Conservation (phyloP, 1,140 invertebrate genomes). For the Dreissena polymorpha region DNA sequence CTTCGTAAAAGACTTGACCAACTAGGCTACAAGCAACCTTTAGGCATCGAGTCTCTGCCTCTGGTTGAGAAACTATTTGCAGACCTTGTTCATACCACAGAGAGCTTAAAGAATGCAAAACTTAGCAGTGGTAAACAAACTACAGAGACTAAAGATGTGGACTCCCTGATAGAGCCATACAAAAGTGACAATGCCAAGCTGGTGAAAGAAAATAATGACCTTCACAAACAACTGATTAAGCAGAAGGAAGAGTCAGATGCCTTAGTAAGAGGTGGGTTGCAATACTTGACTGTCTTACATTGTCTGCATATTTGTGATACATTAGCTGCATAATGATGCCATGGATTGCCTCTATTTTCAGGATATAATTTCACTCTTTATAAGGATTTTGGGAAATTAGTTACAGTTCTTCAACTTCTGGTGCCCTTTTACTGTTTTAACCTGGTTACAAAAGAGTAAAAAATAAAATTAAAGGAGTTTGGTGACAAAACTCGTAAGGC, state of each 20-base stretch:
- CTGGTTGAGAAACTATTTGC: constrained; percentile 87
- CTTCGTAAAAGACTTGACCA: constrained; percentile 84
- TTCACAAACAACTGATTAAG: constrained; percentile 85
- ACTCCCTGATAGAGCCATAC: constrained; percentile 74
- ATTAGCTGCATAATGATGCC: neutral
- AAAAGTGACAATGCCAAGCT: constrained; percentile 79
- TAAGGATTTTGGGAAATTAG: too few relatives aligned
- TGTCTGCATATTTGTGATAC: neutral
- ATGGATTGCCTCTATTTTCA: too few relatives aligned
- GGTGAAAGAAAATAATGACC: constrained; percentile 83
- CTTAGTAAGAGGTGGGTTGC: constrained; percentile 80
- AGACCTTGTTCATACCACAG: constrained; percentile 89
- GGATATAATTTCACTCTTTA: too few relatives aligned
- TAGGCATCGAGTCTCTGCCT: constrained; percentile 86
- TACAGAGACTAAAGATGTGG: constrained; percentile 63
- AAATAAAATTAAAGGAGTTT: too few relatives aligned
- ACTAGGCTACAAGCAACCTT: constrained; percentile 87
- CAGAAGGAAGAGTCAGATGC: constrained; percentile 84
- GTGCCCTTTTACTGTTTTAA: too few relatives aligned
- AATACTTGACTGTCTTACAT: neutral
- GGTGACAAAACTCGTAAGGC: too few relatives aligned
- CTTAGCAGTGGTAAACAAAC: constrained; percentile 69
- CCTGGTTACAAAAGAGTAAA: too few relatives aligned
- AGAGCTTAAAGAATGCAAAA: constrained; percentile 89
- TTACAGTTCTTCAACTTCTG: too few relatives aligned